Conservation (phyloP, 2,888 invertebrate species). For the Odontothrips loti region DNA sequence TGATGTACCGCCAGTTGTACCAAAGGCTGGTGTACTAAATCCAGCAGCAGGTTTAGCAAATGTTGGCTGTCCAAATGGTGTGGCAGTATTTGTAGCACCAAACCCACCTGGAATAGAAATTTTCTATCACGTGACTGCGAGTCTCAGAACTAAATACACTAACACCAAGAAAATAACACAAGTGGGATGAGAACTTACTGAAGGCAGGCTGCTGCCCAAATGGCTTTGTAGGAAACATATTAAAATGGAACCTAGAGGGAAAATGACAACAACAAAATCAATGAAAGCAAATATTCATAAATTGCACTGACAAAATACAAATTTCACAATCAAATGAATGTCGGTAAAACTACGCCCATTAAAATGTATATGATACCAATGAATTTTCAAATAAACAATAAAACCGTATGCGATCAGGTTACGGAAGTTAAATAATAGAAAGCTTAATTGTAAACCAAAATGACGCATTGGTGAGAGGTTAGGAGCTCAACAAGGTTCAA, state of each 20-base stretch:
- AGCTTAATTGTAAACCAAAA: neutral
- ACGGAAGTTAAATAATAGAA: neutral
- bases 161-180: neutral
- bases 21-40: constrained; percentile 64
- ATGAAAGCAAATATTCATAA: neutral
- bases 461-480: neutral
- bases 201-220: constrained; percentile 18
- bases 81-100: constrained; percentile 42
- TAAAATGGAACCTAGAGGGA: neutral
- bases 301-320: neutral
- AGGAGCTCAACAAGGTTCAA: neutral
- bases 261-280: neutral
- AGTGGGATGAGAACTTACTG: neutral
- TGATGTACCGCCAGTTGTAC: constrained; percentile 52
- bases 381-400: neutral
- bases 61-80: constrained; percentile 51
- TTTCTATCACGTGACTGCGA: neutral
- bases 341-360: neutral
- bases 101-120: constrained; percentile 30
- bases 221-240: neutral
- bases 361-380: neutral
- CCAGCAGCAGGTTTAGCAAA: constrained; percentile 57
- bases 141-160: neutral
- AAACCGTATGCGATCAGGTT: neutral
- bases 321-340: neutral